Evolutionary conservation across 2,888 invertebrate genomes (phyloP).

Genomic region (Sinodicranocentrus sp.): DNA sequence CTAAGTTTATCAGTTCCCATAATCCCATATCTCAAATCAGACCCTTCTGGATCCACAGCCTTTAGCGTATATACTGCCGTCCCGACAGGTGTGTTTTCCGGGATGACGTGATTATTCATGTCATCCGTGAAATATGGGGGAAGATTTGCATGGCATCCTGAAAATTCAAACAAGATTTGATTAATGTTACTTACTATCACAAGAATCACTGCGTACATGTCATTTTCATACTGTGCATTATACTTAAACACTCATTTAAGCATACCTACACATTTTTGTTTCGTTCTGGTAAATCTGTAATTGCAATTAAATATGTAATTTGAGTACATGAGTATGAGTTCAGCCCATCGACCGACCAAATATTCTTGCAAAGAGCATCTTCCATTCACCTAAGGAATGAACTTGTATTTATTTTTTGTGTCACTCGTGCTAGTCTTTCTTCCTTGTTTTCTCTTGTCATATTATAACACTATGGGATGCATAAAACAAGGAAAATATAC

Average conservation of each 20-base stretch:
- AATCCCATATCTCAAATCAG: slow-evolving; percentile 82
- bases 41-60: slow-evolving; percentile 90
- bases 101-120: slow-evolving; percentile 87
- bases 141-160: slow-evolving; percentile 81
- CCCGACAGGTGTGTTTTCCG: slow-evolving; percentile 89
- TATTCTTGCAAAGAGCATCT: no score
- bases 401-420: neutral
- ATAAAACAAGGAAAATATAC: slow-evolving; percentile 19
- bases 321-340: no score
- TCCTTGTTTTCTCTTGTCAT: neutral
- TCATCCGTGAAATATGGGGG: slow-evolving; percentile 87
- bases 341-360: no score
- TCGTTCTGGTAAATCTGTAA: slow-evolving; percentile 49
- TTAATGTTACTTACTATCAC: no score
- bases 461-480: neutral
- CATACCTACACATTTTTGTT: slow-evolving; percentile 15
- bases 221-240: no score
- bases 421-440: neutral
- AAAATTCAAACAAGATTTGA: no score
- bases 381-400: no score
- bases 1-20: slow-evolving; percentile 86
- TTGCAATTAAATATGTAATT: no score
- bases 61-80: slow-evolving; percentile 87
- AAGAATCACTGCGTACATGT: no score
- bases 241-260: no score